These are phyloP conservation scores for Xiphophorus hellerii DNA, from an alignment of 2,113 vertebrate genomes.

Conservation along the genomic window DNA sequence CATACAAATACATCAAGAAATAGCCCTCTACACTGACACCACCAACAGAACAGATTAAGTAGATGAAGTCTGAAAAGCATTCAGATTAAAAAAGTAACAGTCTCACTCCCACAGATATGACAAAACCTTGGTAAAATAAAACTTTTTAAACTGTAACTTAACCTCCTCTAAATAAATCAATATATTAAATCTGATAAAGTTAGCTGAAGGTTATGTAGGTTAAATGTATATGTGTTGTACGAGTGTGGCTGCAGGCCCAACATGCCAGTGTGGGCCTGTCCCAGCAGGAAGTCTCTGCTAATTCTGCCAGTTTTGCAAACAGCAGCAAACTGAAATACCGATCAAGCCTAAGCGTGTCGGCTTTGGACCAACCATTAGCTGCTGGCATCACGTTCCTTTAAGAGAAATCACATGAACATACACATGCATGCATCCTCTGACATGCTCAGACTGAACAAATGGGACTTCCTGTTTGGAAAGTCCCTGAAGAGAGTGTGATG, in stretches of 20 bases:
- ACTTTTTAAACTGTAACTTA: background rate
- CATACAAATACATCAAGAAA: background rate
- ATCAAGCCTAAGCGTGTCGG: no score
- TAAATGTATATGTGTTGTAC: background rate
- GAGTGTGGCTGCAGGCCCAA: no score
- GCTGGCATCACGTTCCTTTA: background rate
- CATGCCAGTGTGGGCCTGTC: no score
- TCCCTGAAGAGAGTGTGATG: background rate
- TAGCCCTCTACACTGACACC: background rate
- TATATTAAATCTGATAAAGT: background rate
- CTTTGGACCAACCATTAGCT: background rate
- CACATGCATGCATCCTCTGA: background rate
- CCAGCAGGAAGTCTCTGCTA: no score
- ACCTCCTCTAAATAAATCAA: background rate
- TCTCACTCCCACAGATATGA: background rate
- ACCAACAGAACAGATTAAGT: background rate
- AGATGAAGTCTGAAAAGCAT: conserved; percentile 2
- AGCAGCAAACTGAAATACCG: no score
- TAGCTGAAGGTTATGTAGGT: background rate
- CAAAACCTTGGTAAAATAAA: background rate
- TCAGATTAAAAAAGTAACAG: conserved; percentile 5
- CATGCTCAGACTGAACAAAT: background rate
- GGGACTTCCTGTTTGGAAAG: background rate
- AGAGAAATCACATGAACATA: no score
- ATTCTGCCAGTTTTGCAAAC: no score